Evolutionary conservation across 2,797 vertebrate genomes (phyloP).

Genomic region (Acanthopagrus latus): DNA sequence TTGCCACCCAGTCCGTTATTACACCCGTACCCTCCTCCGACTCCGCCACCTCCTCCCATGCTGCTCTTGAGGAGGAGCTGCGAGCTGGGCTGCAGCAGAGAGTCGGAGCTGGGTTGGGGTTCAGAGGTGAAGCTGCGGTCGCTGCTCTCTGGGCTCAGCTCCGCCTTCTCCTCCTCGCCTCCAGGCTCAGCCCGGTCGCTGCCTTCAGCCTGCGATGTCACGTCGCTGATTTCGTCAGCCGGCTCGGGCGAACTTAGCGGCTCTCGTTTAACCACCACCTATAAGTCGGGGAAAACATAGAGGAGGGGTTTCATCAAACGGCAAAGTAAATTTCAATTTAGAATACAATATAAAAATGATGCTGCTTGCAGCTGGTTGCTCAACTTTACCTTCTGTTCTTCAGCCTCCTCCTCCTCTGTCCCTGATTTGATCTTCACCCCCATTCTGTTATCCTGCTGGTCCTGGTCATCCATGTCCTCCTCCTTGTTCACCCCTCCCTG

Average conservation of each 20-base stretch:
- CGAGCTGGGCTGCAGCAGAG: conserved; percentile 90
- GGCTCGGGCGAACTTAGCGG: conserved; percentile 95
- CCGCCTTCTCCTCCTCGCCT: conserved; percentile 94
- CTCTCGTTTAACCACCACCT: conserved; percentile 95
- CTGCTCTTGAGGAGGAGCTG: conserved; percentile 91
- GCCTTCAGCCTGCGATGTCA: conserved; percentile 94
- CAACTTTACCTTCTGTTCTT: conserved; percentile 80
- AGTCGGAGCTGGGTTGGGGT: conserved; percentile 89
- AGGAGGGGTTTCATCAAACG: background rate
- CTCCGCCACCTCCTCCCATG: conserved; percentile 54
- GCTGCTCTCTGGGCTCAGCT: conserved; percentile 95
- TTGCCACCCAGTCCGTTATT: conserved; percentile 87
- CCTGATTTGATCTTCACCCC: conserved; percentile 76
- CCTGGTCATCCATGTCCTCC: conserved; percentile 80
- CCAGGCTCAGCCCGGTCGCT: conserved; percentile 91
- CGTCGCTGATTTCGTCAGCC: conserved; percentile 92
- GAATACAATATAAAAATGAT: too few species aligned
- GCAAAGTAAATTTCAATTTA: background rate
- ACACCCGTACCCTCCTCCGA: conserved; percentile 65
- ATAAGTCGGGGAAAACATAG: background rate
- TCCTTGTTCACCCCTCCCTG: conserved; percentile 80
- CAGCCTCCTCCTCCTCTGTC: conserved; percentile 84
- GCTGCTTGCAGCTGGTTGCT: too few species aligned
- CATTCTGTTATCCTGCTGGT: conserved; percentile 65
- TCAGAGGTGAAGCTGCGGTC: conserved; percentile 94